phyloP scores from a whole-genome alignment of 2,888 invertebrate species.

The Hipparchia semele region DNA sequence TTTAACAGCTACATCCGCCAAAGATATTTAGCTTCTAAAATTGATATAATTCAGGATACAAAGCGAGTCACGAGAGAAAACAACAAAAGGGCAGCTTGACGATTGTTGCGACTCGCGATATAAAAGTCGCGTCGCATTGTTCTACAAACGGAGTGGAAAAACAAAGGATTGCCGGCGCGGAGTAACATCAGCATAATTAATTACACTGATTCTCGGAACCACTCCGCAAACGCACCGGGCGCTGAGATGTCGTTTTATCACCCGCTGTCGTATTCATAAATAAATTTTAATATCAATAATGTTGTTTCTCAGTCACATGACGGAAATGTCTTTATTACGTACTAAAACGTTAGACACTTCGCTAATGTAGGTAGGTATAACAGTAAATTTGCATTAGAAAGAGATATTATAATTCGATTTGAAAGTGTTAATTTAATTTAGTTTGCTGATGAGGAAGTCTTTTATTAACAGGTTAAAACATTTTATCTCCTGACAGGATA shows the following conservation, averaged over 20 bases:
- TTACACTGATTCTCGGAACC: conserved; percentile 74
- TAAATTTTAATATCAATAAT: conserved; percentile 54
- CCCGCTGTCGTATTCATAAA: conserved; percentile 64
- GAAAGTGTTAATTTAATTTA: conserved; percentile 19
- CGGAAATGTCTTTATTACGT: conserved; percentile 49
- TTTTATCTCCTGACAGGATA: neutral
- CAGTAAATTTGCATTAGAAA: conserved; percentile 25
- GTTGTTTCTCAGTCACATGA: conserved; percentile 36
- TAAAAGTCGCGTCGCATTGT: conserved; percentile 75
- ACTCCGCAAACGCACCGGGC: conserved; percentile 58
- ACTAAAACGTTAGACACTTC: conserved; percentile 26
- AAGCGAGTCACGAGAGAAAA: conserved; percentile 14
- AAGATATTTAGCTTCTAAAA: neutral
- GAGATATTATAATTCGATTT: conserved; percentile 13
- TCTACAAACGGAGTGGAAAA: conserved; percentile 73
- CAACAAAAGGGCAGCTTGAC: conserved; percentile 60
- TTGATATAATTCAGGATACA: neutral
- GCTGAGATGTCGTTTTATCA: conserved; percentile 70
- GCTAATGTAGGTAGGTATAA: conserved; percentile 28
- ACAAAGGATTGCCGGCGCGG: conserved; percentile 61
- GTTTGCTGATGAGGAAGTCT: conserved; percentile 12
- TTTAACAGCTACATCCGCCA: neutral
- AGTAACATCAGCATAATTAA: conserved; percentile 73
- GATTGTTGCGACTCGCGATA: conserved; percentile 66
- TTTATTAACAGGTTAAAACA: conserved; percentile 1